Conservation (phyloP, 2,113 vertebrate genomes). For the Paralichthys olivaceus region DNA sequence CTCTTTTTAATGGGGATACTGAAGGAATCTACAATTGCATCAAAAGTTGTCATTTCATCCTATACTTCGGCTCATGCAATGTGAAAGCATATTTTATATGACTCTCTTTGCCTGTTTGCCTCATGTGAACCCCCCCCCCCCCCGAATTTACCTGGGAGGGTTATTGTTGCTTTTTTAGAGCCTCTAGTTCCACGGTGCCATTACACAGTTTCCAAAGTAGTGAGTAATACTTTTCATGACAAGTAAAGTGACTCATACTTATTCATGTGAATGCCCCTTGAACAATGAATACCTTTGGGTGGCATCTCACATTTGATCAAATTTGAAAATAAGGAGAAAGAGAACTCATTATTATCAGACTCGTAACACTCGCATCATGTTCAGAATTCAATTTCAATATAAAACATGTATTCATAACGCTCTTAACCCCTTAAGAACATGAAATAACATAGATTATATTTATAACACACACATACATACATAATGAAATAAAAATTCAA, state of each 20-base stretch:
- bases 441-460: not conserved
- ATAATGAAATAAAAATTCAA: not conserved
- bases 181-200: not conserved
- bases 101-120: not conserved
- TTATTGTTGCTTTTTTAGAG: no score
- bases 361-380: not conserved
- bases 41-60: no score
- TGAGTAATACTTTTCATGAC: not conserved
- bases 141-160: no score
- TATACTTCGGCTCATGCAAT: not conserved
- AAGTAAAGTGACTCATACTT: constrained; percentile 1
- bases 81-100: not conserved
- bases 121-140: no score
- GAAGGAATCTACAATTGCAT: no score
- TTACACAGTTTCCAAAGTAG: not conserved
- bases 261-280: not conserved
- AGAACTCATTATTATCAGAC: not conserved
- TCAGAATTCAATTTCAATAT: not conserved
- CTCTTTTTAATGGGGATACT: no score
- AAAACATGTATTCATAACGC: not conserved
- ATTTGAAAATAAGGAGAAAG: not conserved
- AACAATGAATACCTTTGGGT: not conserved
- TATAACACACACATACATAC: not conserved
- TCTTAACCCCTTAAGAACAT: not conserved
- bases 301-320: not conserved